phyloP scores from a whole-genome alignment of 2,113 vertebrate species.

The Rhinichthys klamathensis region DNA sequence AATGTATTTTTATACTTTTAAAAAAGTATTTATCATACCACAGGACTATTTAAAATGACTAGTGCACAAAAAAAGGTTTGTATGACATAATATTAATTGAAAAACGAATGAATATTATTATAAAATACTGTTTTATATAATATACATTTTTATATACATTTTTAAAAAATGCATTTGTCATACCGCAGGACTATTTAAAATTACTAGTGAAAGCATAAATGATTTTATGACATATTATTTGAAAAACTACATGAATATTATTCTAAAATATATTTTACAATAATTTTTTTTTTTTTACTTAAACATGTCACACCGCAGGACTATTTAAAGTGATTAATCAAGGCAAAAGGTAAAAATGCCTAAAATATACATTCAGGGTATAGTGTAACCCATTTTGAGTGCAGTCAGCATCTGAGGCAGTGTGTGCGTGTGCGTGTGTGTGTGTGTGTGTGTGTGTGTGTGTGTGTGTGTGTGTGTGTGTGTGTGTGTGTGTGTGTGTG shows the following conservation, averaged over 20 bases:
- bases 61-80: no score
- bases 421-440: no score
- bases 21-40: not conserved
- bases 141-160: no score
- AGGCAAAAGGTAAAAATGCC: not conserved
- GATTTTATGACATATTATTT: not conserved
- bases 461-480: no score
- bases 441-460: no score
- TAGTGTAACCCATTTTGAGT: conserved; percentile 11
- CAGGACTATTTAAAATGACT: not conserved
- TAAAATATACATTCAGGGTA: conserved; percentile 13
- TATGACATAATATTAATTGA: no score
- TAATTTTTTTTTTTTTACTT: no score
- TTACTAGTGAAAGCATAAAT: no score
- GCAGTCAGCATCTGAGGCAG: not conserved
- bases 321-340: not conserved
- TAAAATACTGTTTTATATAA: no score
- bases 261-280: no score
- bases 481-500: no score
- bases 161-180: not conserved
- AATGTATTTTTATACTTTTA: not conserved
- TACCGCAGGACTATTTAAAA: not conserved
- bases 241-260: not conserved
- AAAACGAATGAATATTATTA: no score
- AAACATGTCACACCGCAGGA: not conserved